phyloP scores from a whole-genome alignment of 2,888 invertebrate species.

The Chymomyza caudatula region DNA sequence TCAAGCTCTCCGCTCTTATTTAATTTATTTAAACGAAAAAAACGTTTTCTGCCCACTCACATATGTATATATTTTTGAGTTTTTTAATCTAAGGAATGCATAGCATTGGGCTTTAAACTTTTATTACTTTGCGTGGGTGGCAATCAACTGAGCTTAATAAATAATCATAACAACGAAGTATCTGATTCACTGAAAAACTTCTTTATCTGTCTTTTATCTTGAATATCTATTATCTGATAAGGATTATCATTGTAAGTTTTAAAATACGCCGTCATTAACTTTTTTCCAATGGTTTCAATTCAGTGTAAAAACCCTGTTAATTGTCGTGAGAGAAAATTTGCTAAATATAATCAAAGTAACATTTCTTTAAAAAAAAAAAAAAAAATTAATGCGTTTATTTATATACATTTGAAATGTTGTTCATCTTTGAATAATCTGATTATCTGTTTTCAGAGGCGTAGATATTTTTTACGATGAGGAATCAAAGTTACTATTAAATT shows the following conservation, averaged over 20 bases:
- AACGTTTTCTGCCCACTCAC: conserved; percentile 28
- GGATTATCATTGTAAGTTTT: neutral
- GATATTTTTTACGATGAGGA: no score
- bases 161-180: neutral
- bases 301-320: no score
- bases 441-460: no score
- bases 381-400: no score
- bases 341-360: no score
- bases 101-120: neutral
- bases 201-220: no score
- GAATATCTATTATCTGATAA: neutral
- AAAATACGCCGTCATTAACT: neutral
- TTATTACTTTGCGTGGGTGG: neutral
- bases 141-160: neutral
- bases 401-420: no score
- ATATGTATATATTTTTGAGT: neutral
- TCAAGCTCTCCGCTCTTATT: conserved; percentile 14
- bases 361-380: no score
- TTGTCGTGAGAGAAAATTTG: no score
- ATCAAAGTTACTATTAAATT: no score
- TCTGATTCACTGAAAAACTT: no score
- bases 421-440: no score
- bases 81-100: neutral
- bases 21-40: conserved; percentile 49
- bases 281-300: neutral